These are phyloP conservation scores for Ispidina lecontei DNA, from an alignment of 2,797 vertebrate genomes.

Conservation along the genomic window DNA sequence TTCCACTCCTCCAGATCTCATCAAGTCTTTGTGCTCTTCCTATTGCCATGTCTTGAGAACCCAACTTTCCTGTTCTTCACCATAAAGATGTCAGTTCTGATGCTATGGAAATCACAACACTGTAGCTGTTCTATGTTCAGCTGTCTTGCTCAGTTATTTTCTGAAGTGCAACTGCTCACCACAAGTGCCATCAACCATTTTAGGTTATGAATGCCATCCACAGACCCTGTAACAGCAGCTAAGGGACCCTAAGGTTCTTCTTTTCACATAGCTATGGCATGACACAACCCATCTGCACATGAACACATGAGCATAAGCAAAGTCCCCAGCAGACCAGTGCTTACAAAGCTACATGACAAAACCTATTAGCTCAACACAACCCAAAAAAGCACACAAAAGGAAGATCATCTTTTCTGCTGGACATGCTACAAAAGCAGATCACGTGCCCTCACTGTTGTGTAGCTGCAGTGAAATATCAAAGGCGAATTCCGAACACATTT, in stretches of 20 bases:
- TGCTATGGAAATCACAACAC: rapidly evolving
- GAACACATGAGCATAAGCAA: background rate
- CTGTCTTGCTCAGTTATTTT: background rate
- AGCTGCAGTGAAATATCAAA: background rate
- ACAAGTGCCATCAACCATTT: background rate
- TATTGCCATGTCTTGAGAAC: background rate
- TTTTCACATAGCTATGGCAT: background rate
- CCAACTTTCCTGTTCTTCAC: background rate
- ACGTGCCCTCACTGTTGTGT: background rate
- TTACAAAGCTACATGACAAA: background rate
- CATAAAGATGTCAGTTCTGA: background rate
- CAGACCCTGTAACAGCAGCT: background rate
- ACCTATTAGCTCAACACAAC: background rate
- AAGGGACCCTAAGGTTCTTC: background rate
- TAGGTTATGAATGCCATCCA: rapidly evolving
- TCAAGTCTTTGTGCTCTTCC: background rate
- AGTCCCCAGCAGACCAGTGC: background rate
- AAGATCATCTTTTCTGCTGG: background rate
- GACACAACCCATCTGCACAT: background rate
- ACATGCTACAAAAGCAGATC: background rate
- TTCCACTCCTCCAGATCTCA: background rate
- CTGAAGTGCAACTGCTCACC: background rate
- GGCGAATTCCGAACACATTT: conserved; percentile 23
- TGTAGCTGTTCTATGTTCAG: background rate
- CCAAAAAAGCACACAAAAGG: background rate